Evolutionary conservation across 64 coral and sea anemone species (phyloP), one percentile per base, ranked within the genome.

Genomic region (Astreopora myriophthalma): DNA sequence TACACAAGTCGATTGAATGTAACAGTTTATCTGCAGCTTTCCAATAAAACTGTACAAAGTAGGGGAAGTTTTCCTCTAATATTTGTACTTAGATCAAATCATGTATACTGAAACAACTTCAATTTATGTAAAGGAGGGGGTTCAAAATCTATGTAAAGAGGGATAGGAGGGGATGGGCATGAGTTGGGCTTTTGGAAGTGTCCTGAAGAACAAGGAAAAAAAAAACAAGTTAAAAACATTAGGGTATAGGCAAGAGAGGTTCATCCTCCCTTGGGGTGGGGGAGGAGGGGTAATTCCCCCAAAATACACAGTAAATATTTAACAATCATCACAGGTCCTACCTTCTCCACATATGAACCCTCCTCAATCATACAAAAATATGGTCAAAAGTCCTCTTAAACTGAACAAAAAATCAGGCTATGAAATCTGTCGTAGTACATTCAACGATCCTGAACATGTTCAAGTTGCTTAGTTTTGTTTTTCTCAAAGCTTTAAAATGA

Each of bases 401-500:
- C 17, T 16, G 40, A 44, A 44, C 40, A 44, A 44, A 44, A 44
- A 6, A 55, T n/a, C 49, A 55, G 49, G 49, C 3, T 14, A 13
- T 3, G 16, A 12, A 9, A 9, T 55, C 3, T 55, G 17, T 17
- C 12, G 13, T 55, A 3, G 49, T n/a, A n/a, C 49, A 16, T 12
- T 55, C 49, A 55, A 55, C 16, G n/a, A n/a, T n/a, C n/a, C n/a
- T n/a, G n/a, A n/a, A n/a, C n/a, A 55, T 55, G 16, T 16, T 55
- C 49, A 16, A 16, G 40, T 83, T n/a, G 32, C 9, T 84, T 64
- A 64, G 2, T 84, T n/a, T 61, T 38, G 20, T 34, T 64, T 84
- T 63, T 84, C 79, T 23, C 63, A 84, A 26, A 84, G 57, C 22
- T 38, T 83, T 6, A 62, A 62, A 38, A 83, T 58, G 5, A 80